phyloP scores from a whole-genome alignment of 2,797 vertebrate genomes.

The Molossus alvarezi region DNA sequence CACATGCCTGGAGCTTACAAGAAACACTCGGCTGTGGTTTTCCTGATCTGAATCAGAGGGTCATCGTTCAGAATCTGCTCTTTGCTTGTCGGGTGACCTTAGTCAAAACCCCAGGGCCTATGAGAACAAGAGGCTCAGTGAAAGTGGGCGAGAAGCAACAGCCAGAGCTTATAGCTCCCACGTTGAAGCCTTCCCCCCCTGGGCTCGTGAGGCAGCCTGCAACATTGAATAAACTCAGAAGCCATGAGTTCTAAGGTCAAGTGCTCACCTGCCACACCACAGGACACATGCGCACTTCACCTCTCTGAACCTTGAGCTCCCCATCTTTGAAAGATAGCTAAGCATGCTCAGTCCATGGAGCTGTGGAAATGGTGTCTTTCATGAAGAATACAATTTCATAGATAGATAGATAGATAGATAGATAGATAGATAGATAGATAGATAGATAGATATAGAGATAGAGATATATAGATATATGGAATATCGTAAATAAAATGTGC shows the following conservation, averaged over 20 bases:
- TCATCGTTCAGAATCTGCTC: neutral
- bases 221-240: neutral
- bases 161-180: neutral
- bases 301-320: neutral
- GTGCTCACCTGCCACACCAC: no score
- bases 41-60: slow-evolving; percentile 43
- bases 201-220: neutral
- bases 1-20: slow-evolving; percentile 28
- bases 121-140: neutral
- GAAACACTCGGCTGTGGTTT: slow-evolving; percentile 64
- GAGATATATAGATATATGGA: neutral
- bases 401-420: no score
- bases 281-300: rapidly evolving
- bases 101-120: neutral
- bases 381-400: neutral
- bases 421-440: no score
- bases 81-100: neutral
- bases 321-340: neutral
- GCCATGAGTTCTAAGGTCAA: neutral
- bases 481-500: neutral
- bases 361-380: neutral
- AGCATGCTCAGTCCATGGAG: neutral
- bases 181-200: rapidly evolving
- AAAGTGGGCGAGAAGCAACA: neutral
- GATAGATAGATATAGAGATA: no score